Conservation (phyloP, 2,797 vertebrate species). For the Atherinosoma microstoma region DNA sequence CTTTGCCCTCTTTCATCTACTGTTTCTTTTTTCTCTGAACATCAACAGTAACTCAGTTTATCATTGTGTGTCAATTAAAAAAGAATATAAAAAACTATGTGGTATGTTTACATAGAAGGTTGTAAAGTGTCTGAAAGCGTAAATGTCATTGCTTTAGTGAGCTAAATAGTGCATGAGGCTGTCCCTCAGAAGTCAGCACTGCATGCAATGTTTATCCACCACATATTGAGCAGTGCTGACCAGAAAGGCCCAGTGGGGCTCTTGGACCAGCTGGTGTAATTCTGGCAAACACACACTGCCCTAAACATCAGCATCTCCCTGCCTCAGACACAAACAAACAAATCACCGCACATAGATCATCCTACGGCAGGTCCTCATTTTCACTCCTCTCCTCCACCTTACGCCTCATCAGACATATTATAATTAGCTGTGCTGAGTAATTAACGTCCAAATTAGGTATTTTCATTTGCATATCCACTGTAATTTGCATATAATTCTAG, state of each 20-base stretch:
- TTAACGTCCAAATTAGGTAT: constrained; percentile 82
- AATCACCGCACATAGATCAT: constrained; percentile 55
- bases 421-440: constrained; percentile 82
- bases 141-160: constrained; percentile 27
- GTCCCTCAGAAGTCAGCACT: constrained; percentile 55
- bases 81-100: not conserved
- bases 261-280: constrained; percentile 76
- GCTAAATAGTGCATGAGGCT: constrained; percentile 22
- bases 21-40: not conserved
- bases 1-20: not conserved
- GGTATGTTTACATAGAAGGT: constrained; percentile 18
- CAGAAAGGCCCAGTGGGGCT: constrained; percentile 71
- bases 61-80: constrained; percentile 19
- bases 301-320: constrained; percentile 44
- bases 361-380: constrained; percentile 47
- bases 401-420: constrained; percentile 76
- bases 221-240: constrained; percentile 79
- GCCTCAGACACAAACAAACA: constrained; percentile 20
- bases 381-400: constrained; percentile 64
- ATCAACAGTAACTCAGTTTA: constrained; percentile 11
- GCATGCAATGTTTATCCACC: constrained; percentile 77
- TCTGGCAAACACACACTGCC: constrained; percentile 44
- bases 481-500: constrained; percentile 64
- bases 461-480: constrained; percentile 70
- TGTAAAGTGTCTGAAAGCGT: constrained; percentile 15